Evolutionary conservation across 2,888 invertebrate genomes (phyloP).

Genomic region (Diaprepes abbreviatus): DNA sequence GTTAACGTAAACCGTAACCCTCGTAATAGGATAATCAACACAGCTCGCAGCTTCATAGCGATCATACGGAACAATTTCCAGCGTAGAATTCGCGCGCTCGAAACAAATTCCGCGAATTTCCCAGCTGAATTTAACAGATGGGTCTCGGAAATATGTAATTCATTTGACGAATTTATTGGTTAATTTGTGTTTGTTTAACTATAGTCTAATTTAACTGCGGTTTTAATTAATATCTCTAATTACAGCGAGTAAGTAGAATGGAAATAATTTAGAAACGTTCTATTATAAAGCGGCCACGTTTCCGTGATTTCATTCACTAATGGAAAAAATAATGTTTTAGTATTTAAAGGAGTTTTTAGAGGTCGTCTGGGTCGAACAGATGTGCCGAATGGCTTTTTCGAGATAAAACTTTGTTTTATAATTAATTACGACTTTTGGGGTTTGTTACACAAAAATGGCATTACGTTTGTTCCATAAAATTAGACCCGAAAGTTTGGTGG

Average conservation of each 20-base stretch:
- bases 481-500: conserved; percentile 12
- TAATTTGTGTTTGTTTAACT: conserved; percentile 38
- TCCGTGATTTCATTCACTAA: conserved; percentile 15
- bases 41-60: not conserved
- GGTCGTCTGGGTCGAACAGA: conserved; percentile 20
- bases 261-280: not conserved
- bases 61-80: not conserved
- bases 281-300: not conserved
- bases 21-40: conserved; percentile 8
- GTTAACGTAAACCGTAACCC: not conserved
- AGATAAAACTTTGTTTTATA: conserved; percentile 27
- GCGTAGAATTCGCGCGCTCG: conserved; percentile 9
- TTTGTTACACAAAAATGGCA: conserved; percentile 16
- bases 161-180: conserved; percentile 42
- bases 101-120: conserved; percentile 15
- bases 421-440: conserved; percentile 29
- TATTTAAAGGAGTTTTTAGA: conserved; percentile 28
- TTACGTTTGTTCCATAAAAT: conserved; percentile 3
- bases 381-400: conserved; percentile 20
- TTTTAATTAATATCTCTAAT: conserved; percentile 29
- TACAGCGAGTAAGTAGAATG: conserved; percentile 9
- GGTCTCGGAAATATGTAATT: conserved; percentile 33
- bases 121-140: conserved; percentile 20
- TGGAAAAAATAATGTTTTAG: conserved; percentile 28
- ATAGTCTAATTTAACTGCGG: conserved; percentile 25